Evolutionary conservation across 1,140 invertebrate species (phyloP), one percentile per base, ranked within the genome.

Genomic region (Solen grandis): DNA sequence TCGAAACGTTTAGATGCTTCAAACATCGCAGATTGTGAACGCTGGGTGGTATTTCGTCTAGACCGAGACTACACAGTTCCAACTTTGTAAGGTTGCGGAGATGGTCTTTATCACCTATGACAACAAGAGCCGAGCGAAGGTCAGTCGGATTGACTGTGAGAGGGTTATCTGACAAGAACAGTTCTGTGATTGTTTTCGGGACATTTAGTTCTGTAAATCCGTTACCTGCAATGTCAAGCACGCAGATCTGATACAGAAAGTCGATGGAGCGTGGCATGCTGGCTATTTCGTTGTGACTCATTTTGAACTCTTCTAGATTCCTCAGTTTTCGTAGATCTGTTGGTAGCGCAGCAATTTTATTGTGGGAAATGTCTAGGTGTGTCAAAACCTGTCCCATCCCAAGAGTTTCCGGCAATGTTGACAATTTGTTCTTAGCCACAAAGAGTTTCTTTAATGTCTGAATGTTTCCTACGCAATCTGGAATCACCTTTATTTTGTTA

Each of bases 101-200:
- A 70, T 90, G 88, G 33, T 88, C 87, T 74, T 90, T 89, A 68
- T 91, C 88, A 0, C 89, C 89, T 63, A 91, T 88, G 25, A 87
- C 85, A 46, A 87, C 83, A 33, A 91, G 81, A 10, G 87, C 77
- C 29, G 88, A 91, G 5, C 85, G 84, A 16, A 83, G 52, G 62
- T 89, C 89, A 4, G 80, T 78, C 16, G 85, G 84, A 65, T 90
- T 88, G 74, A 88, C 82, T 25, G 83, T 83, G 14, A 91, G 77
- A 2, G 88, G 87, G 65, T 91, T 92, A 54, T 89, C 86, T 0
- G 91, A 91, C 16, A 91, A 60, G 36, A 88, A 82, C 10, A 92
- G 82, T 5, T 85, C 66, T 0, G 81, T 86, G 31, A 91, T 54
- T 1, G 89, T 88, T 75, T 88, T 89, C 16, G 91, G 91, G 8